A percentile compares a stretch with the other conserved stretches of the same genome.
phyloP scores from a whole-genome alignment of 2,888 invertebrate species.

The Altica lythri region DNA sequence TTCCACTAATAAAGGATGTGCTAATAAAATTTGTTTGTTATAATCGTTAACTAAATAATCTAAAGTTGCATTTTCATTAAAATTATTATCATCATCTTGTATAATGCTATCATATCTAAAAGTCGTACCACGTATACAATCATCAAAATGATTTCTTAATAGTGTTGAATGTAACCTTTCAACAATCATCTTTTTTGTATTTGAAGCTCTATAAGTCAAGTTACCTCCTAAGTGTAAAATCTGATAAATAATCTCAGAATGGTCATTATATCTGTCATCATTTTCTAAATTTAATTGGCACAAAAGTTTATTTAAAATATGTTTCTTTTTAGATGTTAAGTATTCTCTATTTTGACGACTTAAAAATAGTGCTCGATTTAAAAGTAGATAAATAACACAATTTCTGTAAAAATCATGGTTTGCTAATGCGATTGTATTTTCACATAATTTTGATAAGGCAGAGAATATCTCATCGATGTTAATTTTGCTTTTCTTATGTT shows the following conservation, averaged over 20 bases:
- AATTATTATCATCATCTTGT: slow-evolving; percentile 29
- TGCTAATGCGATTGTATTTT: slow-evolving; percentile 15
- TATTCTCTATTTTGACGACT: slow-evolving; percentile 1
- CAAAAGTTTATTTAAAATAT: slow-evolving; percentile 30
- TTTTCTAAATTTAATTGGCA: slow-evolving; percentile 33
- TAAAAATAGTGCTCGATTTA: slow-evolving; percentile 32
- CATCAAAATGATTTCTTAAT: slow-evolving; percentile 39
- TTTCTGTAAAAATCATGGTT: slow-evolving; percentile 31
- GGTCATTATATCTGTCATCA: slow-evolving; percentile 28
- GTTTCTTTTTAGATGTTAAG: slow-evolving; percentile 18
- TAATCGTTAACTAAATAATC: slow-evolving; percentile 28
- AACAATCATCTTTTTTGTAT: slow-evolving; percentile 27
- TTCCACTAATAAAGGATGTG: slow-evolving; percentile 37
- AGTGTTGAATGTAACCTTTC: slow-evolving; percentile 33
- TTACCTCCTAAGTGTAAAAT: slow-evolving; percentile 40
- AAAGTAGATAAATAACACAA: slow-evolving; percentile 35
- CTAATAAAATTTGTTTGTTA: slow-evolving; percentile 34
- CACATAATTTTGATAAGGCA: slow-evolving; percentile 28
- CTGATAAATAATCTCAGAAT: slow-evolving; percentile 37
- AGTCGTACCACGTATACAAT: slow-evolving; percentile 35
- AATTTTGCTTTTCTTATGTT: slow-evolving; percentile 34
- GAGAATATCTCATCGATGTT: slow-evolving; percentile 30
- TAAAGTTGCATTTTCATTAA: slow-evolving; percentile 37
- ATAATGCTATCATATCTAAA: slow-evolving; percentile 39
- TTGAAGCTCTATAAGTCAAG: slow-evolving; percentile 20